Evolutionary conservation across 2,888 invertebrate genomes (phyloP), one percentile per base, ranked within the genome.

Genomic region (Platerodrilus igneus): DNA sequence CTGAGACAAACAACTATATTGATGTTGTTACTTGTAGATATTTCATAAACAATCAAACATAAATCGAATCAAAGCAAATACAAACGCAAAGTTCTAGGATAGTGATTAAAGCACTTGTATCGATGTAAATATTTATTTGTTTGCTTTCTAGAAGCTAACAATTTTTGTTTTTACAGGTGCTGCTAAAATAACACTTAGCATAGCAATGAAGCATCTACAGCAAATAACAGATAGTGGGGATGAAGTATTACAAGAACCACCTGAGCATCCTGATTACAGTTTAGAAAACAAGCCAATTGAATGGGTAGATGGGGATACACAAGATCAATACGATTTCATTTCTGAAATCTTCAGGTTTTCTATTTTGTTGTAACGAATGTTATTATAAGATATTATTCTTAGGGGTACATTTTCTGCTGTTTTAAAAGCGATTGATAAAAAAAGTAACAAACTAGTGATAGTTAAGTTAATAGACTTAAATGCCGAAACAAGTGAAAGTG

Each of bases 371-470:
- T n/a, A n/a, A n/a, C n/a, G n/a, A n/a, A n/a, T n/a, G n/a, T n/a
- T n/a, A n/a, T 4, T 6, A 5, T 26, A 5, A 10, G 13, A 5
- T 26, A 42, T 17, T 34, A 19, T 40, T 58, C 60, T 10, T 61
- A 78, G 91, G 36, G 95, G 95, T 1, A 80, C 82, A 56, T 96
- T 89, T 71, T 88, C 90, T 3, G 77, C 87, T 1, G 84, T 94
- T 25, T 83, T 82, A 9, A 93, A 88, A 66, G 83, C 80, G 3
- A 77, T 90, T 19, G 86, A 91, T 59, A 83, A 83, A 57, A 72
- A 76, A 3, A 78, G 75, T 13, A 86, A 90, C 59, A 75, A 73
- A 35, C 79, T 90, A 7, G 81, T 90, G 19, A 86, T 89, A 0
- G 86, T 86, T 0, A 97, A 96, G 70, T 78, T 93, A 41, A 71